These are phyloP conservation scores for Nezara viridula DNA, from an alignment of 2,888 invertebrate genomes.

Conservation along the genomic window DNA sequence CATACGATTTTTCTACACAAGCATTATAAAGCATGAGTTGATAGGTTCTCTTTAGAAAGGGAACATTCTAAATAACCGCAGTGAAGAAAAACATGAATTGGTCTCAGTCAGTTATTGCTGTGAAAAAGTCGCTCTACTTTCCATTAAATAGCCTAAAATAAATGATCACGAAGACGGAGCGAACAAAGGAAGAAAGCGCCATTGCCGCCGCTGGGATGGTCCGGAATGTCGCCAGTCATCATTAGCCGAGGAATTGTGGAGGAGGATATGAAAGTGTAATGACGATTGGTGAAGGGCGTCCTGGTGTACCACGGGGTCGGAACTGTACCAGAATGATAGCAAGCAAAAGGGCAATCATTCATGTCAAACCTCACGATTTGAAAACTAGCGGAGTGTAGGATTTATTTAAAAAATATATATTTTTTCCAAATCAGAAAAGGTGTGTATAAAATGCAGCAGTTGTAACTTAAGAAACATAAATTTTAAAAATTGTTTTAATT, in stretches of 20 bases:
- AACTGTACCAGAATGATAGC: not conserved
- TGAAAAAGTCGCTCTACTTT: slow-evolving; percentile 39
- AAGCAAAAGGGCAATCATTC: not conserved
- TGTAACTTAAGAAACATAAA: too few species aligned
- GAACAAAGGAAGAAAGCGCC: slow-evolving; percentile 45
- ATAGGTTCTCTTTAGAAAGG: slow-evolving; percentile 2
- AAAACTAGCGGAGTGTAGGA: too few species aligned
- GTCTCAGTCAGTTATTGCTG: not conserved
- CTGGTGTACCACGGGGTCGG: not conserved
- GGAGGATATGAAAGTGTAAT: slow-evolving; percentile 41
- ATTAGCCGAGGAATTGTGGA: slow-evolving; percentile 16
- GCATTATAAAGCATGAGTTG: slow-evolving; percentile 4
- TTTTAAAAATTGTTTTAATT: too few species aligned
- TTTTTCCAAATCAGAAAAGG: too few species aligned
- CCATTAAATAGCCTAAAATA: slow-evolving; percentile 39
- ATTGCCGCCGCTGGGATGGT: not conserved
- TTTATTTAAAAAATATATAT: too few species aligned
- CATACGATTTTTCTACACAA: not conserved
- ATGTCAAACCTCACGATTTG: not conserved
- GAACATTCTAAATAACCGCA: not conserved
- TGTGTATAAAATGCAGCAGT: too few species aligned
- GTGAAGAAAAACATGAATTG: slow-evolving; percentile 18
- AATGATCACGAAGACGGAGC: not conserved
- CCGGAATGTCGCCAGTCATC: slow-evolving; percentile 33
- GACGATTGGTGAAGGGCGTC: not conserved